phyloP scores from a whole-genome alignment of 2,888 invertebrate genomes.

The Rotaria macrura region DNA sequence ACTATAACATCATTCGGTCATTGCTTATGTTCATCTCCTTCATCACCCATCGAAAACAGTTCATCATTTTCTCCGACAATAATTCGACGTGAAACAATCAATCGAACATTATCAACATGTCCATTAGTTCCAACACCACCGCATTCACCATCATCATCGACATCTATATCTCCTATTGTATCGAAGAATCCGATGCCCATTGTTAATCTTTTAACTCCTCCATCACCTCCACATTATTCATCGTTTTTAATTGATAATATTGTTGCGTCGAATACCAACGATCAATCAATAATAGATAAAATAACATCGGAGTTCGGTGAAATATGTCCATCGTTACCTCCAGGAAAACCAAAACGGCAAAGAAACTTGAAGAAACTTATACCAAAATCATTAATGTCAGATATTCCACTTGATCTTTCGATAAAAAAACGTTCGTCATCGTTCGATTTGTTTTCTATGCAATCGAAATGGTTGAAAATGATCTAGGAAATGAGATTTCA shows the following conservation, averaged over 20 bases:
- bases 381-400: not conserved
- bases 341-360: not conserved
- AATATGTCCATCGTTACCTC: not conserved
- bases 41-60: not conserved
- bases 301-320: not conserved
- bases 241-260: conserved; percentile 8
- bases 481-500: not conserved
- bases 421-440: conserved; percentile 5
- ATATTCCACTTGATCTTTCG: not conserved
- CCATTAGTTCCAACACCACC: not conserved
- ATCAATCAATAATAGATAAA: not conserved
- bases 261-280: not conserved
- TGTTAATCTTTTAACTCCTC: conserved; percentile 13
- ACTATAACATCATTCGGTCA: not conserved
- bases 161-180: not conserved
- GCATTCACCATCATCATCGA: not conserved
- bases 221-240: not conserved
- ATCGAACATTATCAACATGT: conserved; percentile 3
- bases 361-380: not conserved
- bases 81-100: not conserved
- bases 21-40: not conserved
- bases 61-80: not conserved
- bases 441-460: not conserved
- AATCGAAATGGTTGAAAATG: conserved; percentile 17
- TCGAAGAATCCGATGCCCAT: not conserved